Base-by-base conservation (phyloP, 30 jellyfish, hydroid and myxozoan genomes). In the Catostylus mosaicus region DNA sequence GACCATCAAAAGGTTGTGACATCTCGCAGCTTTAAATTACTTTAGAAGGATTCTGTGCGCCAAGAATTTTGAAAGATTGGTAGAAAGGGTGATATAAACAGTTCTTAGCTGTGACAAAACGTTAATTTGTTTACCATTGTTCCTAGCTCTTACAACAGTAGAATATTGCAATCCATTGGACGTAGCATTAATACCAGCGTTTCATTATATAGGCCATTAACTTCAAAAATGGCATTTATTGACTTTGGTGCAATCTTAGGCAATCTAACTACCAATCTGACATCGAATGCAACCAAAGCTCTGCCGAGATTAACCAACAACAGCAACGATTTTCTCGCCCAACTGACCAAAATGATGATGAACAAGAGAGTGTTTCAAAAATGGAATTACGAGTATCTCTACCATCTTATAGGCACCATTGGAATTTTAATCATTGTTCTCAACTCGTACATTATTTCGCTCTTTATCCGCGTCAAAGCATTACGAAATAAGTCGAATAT, bases 401-500 rank as follows among this genome's bases (percentile, higher is more conserved):
- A 61, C 74, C 74, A 61, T 18, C 12, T 61, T 4, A 29, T 61
- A 43, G 18, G 22, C 12, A 1, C 18, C 6, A 35, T 61, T 20
- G 74, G 43, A 24, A 6, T 61, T 1, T 31, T 29, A n/a, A 35
- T 24, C 34, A 23, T 26, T 18, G 36, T 61, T 24, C 40, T 61
- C 10, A 61, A 61, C 40, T 61, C 43, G 43, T 61, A 61, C 74
- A 61, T 61, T 35, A 36, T 61, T 3, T 61, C 40, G 12, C 40
- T 61, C 4, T 31, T 61, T 61, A 1, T 26, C 40, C 74, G 74
- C 74, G 34, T 6, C 10, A 61, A 61, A 35, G 18, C 31, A 20
- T 61, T 61, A 61, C 74, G 74, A n/a, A 36, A 61, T 18, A 61
- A 61, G 18, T 43, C 12, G 43, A 61, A 61, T 18, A 61, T 61